Evolutionary conservation across 2,113 vertebrate species (phyloP).

Genomic region (Centropus bengalensis): DNA sequence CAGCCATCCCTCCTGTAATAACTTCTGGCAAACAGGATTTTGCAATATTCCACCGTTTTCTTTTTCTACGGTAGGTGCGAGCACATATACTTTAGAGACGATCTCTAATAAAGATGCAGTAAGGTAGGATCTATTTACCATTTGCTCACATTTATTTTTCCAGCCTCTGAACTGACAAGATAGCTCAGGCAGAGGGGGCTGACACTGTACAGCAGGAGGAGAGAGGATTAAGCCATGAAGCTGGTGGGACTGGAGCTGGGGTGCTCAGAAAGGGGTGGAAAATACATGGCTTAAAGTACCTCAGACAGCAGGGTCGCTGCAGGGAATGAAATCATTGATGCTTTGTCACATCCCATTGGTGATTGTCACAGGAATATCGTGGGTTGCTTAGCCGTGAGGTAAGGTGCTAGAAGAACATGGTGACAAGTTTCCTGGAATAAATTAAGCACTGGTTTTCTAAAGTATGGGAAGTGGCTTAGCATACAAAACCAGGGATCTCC

Average conservation of each 20-base stretch:
- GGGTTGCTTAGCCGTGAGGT: neutral
- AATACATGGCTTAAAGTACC: neutral
- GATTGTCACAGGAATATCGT: neutral
- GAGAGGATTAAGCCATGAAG: neutral
- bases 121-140: neutral
- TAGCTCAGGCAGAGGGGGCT: neutral
- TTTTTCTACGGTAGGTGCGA: neutral
- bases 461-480: neutral
- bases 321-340: neutral
- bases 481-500: neutral
- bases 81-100: neutral
- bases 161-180: neutral
- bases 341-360: neutral
- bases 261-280: neutral
- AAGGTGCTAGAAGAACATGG: neutral
- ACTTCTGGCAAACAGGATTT: neutral
- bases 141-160: neutral
- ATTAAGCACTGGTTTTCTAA: constrained; percentile 6
- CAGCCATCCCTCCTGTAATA: neutral
- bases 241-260: neutral
- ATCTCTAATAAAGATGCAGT: neutral
- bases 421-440: constrained; percentile 27
- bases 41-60: neutral
- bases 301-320: neutral
- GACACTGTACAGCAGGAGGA: neutral